Conservation (phyloP, 2,888 invertebrate species). For the Pseudococcus longispinus region DNA sequence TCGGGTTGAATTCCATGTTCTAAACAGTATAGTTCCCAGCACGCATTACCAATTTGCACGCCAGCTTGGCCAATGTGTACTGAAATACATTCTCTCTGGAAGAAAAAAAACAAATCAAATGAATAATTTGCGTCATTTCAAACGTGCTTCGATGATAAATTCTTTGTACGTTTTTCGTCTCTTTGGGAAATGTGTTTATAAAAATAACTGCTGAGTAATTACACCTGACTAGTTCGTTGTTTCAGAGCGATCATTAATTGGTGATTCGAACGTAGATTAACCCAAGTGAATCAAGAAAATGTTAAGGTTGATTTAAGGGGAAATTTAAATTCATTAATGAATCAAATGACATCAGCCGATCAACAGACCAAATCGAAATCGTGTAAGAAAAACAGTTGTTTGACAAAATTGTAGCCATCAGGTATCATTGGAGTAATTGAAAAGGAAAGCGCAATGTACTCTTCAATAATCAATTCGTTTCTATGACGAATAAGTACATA, state of each 20-base stretch:
- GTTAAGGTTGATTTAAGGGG: constrained; percentile 17
- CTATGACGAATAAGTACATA: background rate
- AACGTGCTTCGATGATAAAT: background rate
- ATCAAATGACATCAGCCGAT: constrained; percentile 5
- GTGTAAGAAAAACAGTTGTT: background rate
- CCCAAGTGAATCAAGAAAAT: constrained; percentile 38
- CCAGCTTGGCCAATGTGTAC: constrained; percentile 65
- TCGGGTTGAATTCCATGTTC: constrained; percentile 65
- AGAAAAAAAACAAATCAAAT: background rate
- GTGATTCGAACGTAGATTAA: background rate
- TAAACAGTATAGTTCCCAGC: constrained; percentile 63
- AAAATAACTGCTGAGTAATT: constrained; percentile 36
- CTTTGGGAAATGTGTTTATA: background rate
- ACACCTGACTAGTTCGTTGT: background rate
- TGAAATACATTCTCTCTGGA: constrained; percentile 63
- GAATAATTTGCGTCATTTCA: background rate
- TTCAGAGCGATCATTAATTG: background rate
- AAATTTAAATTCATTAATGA: constrained; percentile 29
- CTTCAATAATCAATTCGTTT: background rate
- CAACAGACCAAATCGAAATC: constrained; percentile 3
- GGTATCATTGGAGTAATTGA: background rate
- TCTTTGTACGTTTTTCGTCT: background rate
- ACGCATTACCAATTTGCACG: constrained; percentile 63
- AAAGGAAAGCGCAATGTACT: background rate
- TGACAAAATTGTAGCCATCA: constrained; percentile 10